Evolutionary conservation across 2,888 invertebrate species (phyloP).

Genomic region (Macrostomum cliftonense): DNA sequence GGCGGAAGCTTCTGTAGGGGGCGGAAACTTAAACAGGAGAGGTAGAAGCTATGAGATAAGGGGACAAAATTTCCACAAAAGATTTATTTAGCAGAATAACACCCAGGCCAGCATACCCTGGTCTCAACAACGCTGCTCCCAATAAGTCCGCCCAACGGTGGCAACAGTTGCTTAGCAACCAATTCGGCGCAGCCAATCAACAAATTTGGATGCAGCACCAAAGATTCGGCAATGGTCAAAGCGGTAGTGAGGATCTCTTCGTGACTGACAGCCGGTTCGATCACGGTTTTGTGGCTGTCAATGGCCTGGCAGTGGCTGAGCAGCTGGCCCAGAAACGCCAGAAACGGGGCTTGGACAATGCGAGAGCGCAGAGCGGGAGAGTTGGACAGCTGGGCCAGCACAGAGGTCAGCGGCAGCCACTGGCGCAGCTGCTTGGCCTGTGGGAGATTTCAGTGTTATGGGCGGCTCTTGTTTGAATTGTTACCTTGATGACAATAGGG

Average conservation of each 20-base stretch:
- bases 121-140: slow-evolving; percentile 20
- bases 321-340: slow-evolving; percentile 21
- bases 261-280: slow-evolving; percentile 24
- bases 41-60: too few species aligned
- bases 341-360: slow-evolving; percentile 26
- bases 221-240: slow-evolving; percentile 27
- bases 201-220: slow-evolving; percentile 30
- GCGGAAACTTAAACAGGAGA: too few species aligned
- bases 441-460: too few species aligned
- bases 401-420: slow-evolving; percentile 25
- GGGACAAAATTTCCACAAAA: too few species aligned
- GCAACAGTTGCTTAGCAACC: slow-evolving; percentile 26
- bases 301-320: slow-evolving; percentile 27
- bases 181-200: slow-evolving; percentile 22
- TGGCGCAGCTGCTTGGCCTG: slow-evolving; percentile 30
- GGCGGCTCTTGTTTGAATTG: too few species aligned
- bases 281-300: slow-evolving; percentile 29
- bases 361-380: slow-evolving; percentile 29
- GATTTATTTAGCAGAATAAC: too few species aligned
- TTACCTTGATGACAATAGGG: too few species aligned
- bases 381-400: slow-evolving; percentile 26
- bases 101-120: too few species aligned
- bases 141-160: slow-evolving; percentile 25
- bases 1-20: too few species aligned
- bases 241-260: slow-evolving; percentile 30